Conservation (phyloP, 2,113 vertebrate species). For the Paraplagusia blochii region DNA sequence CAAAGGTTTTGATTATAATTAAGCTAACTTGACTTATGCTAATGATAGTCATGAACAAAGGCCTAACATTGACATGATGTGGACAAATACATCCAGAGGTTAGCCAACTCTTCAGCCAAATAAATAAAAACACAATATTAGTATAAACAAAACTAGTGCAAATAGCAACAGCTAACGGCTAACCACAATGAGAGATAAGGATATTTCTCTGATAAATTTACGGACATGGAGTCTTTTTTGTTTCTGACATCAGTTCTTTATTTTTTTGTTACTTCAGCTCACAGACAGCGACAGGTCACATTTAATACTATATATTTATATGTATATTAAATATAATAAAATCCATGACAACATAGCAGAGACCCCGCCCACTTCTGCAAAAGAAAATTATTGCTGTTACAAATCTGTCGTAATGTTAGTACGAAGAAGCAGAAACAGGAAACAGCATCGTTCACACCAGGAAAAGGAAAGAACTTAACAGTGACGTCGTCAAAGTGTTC, state of each 20-base stretch:
- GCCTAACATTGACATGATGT: too few species aligned
- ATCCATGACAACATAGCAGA: constrained; percentile 69
- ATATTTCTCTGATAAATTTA: too few species aligned
- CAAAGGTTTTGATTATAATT: too few species aligned
- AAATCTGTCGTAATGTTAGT: constrained; percentile 69
- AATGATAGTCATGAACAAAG: too few species aligned
- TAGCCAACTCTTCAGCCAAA: too few species aligned
- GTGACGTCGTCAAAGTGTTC: constrained; percentile 21
- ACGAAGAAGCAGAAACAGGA: constrained; percentile 55
- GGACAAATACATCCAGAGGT: too few species aligned
- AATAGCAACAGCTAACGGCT: too few species aligned
- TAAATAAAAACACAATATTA: too few species aligned
- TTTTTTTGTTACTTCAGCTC: constrained; percentile 72
- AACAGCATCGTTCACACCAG: constrained; percentile 56
- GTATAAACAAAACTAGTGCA: too few species aligned
- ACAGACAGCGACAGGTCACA: constrained; percentile 70
- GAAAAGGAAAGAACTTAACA: constrained; percentile 1
- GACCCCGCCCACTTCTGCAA: constrained; percentile 53
- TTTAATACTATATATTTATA: constrained; percentile 64
- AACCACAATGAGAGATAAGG: too few species aligned
- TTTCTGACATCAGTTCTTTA: constrained; percentile 54
- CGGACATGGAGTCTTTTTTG: constrained; percentile 28
- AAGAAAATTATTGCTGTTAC: constrained; percentile 75
- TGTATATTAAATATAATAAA: constrained; percentile 69
- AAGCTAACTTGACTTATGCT: too few species aligned